Conservation (phyloP, 2,113 vertebrate genomes). For the Odocoileus virginianus region DNA sequence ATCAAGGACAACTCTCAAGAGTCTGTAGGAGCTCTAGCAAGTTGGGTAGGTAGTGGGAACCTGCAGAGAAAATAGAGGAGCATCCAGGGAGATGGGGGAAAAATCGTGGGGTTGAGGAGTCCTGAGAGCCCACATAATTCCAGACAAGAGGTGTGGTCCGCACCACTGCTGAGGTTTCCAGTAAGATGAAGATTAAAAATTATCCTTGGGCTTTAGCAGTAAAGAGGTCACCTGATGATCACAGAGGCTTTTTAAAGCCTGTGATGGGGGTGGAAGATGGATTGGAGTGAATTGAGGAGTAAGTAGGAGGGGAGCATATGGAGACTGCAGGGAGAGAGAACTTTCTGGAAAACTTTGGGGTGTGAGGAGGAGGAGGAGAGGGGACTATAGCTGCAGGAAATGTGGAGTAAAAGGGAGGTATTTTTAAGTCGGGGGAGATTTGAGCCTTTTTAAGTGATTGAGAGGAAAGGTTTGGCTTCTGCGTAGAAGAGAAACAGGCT, state of each 20-base stretch:
- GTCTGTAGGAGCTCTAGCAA: background rate
- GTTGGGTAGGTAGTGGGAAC: background rate
- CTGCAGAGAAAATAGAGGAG: background rate
- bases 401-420: background rate
- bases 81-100: background rate
- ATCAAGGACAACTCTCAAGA: background rate
- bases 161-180: background rate
- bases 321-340: background rate
- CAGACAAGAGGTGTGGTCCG: background rate
- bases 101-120: background rate
- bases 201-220: background rate
- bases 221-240: background rate
- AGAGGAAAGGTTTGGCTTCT: background rate
- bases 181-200: background rate
- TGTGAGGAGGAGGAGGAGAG: slow-evolving; percentile 41
- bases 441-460: background rate
- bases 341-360: slow-evolving; percentile 23
- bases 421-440: slow-evolving; percentile 35
- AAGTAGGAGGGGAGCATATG: slow-evolving; percentile 58
- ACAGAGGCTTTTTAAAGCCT: background rate
- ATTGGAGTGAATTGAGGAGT: background rate
- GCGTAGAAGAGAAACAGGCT: background rate
- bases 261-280: background rate
- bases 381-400: slow-evolving; percentile 28
- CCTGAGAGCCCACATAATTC: background rate